Conservation (phyloP, 2,888 invertebrate genomes). For the Phyto melanocephala region DNA sequence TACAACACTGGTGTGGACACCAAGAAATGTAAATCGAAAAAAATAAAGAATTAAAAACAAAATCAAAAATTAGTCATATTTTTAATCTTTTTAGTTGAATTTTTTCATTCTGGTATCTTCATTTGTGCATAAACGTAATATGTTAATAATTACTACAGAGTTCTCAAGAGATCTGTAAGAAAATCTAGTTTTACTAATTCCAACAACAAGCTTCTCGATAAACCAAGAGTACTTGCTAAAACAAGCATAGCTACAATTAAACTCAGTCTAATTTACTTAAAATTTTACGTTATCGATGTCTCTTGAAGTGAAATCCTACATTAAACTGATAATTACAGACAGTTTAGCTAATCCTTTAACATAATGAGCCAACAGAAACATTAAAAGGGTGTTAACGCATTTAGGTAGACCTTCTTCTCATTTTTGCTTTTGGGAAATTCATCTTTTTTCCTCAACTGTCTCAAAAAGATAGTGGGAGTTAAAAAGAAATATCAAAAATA, state of each 20-base stretch:
- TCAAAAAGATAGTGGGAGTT: slow-evolving; percentile 25
- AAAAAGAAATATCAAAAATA: background rate
- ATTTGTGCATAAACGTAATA: too few species aligned
- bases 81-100: too few species aligned
- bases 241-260: background rate
- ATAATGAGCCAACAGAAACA: slow-evolving; percentile 64
- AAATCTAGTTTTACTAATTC: too few species aligned
- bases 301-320: slow-evolving; percentile 46
- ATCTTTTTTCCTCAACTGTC: background rate
- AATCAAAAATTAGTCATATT: too few species aligned
- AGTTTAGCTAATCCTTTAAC: slow-evolving; percentile 61
- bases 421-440: background rate
- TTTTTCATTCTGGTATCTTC: too few species aligned
- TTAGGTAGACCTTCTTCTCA: slow-evolving; percentile 25
- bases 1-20: too few species aligned
- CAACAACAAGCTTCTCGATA: too few species aligned
- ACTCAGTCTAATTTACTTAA: slow-evolving; percentile 40
- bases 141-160: too few species aligned
- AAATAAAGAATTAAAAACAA: too few species aligned
- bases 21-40: too few species aligned
- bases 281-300: slow-evolving; percentile 41
- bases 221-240: too few species aligned
- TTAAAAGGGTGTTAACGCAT: slow-evolving; percentile 56
- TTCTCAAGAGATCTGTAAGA: too few species aligned
- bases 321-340: slow-evolving; percentile 61